Percentiles rank a stretch among this genome's conserved stretches.
phyloP scores from a whole-genome alignment of 1,140 invertebrate species.

The Tetraneura akinire region DNA sequence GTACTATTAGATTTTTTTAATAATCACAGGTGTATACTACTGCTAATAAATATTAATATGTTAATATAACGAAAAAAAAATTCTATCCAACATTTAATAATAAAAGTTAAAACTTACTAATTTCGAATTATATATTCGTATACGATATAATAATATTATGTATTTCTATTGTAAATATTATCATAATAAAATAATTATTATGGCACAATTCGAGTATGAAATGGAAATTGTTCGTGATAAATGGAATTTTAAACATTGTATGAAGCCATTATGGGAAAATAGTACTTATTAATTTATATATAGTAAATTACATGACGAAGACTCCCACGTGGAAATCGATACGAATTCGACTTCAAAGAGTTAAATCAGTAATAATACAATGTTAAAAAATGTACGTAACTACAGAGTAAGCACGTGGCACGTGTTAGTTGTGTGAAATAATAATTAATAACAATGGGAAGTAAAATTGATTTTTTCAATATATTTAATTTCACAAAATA shows the following conservation, averaged over 20 bases:
- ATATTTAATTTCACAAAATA: no score
- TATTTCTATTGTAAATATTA: not conserved
- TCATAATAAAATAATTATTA: not conserved
- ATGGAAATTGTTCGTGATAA: not conserved
- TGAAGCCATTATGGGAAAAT: not conserved
- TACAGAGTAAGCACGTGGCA: not conserved
- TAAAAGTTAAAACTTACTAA: no score
- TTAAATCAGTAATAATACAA: not conserved
- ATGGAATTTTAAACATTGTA: not conserved
- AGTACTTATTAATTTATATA: not conserved
- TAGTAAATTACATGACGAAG: not conserved
- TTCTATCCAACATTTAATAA: no score
- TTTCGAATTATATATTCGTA: no score
- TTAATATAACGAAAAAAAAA: no score
- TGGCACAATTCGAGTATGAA: not conserved
- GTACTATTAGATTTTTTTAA: no score
- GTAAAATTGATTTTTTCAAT: no score
- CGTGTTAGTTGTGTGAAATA: not conserved
- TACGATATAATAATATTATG: no score
- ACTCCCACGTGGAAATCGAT: constrained; percentile 21
- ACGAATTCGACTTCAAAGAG: not conserved
- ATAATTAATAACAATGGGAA: no score
- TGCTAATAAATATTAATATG: no score
- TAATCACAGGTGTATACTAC: no score
- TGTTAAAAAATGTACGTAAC: not conserved